A percentile compares a stretch with the other conserved stretches of the same genome.
Evolutionary conservation across 2,113 vertebrate genomes (phyloP).

Genomic region (Paratilapia polleni): DNA sequence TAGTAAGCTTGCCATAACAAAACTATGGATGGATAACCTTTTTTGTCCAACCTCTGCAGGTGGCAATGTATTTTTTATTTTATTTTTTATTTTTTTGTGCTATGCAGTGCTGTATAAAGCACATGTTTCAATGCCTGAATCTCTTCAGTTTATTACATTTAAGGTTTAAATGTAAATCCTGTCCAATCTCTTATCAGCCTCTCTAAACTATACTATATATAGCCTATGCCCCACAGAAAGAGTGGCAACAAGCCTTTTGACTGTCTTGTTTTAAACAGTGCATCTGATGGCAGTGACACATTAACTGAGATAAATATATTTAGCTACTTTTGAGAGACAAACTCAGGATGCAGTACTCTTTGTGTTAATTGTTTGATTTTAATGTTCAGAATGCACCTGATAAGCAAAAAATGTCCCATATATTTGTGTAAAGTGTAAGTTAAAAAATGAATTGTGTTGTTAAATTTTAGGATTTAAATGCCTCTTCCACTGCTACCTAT

Average conservation of each 20-base stretch:
- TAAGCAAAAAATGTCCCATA: no score
- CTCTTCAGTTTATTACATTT: not conserved
- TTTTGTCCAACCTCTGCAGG: not conserved
- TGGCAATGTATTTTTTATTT: not conserved
- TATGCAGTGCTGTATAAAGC: not conserved
- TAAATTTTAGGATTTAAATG: no score
- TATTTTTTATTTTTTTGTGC: fast-evolving
- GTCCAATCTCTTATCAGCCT: not conserved
- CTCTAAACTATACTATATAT: not conserved
- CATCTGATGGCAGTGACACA: not conserved
- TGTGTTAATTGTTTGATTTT: not conserved
- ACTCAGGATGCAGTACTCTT: not conserved
- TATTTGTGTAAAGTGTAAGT: no score
- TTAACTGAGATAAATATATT: no score
- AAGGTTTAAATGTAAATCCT: not conserved
- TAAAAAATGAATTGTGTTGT: no score
- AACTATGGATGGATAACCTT: not conserved
- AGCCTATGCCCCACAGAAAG: no score
- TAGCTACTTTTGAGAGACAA: not conserved
- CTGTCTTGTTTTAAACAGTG: not conserved
- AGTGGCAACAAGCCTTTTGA: not conserved
- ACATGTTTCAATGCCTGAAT: not conserved
- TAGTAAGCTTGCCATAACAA: not conserved
- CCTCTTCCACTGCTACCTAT: no score
- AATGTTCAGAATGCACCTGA: not conserved